Evolutionary conservation across 2,797 vertebrate genomes (phyloP).

Genomic region (Etheostoma perlongum): DNA sequence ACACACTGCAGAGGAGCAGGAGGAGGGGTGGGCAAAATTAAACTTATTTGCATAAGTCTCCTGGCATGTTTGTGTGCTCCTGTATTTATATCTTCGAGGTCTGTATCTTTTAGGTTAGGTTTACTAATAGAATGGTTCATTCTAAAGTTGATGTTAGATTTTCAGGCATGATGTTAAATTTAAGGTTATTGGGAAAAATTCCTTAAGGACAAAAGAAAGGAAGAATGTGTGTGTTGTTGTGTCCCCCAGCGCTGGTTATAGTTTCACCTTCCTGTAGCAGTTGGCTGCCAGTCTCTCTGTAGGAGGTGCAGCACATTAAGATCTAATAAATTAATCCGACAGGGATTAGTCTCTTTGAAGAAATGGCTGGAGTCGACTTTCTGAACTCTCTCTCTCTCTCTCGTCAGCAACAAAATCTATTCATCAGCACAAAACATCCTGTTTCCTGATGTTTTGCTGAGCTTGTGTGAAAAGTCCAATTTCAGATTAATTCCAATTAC

Average conservation of each 20-base stretch:
- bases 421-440: constrained; percentile 62
- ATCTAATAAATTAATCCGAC: constrained; percentile 68
- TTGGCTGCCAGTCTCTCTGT: constrained; percentile 58
- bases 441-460: constrained; percentile 54
- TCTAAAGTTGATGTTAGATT: not conserved
- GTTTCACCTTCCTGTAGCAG: constrained; percentile 49
- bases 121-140: not conserved
- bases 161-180: constrained; percentile 2
- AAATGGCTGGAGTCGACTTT: constrained; percentile 53
- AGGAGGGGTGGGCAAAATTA: not conserved
- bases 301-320: constrained; percentile 67
- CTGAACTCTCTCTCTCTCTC: constrained; percentile 31
- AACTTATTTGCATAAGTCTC: constrained; percentile 18
- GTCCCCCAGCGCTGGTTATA: constrained; percentile 37
- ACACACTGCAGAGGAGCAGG: constrained; percentile 68
- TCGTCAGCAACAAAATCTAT: constrained; percentile 45
- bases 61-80: not conserved
- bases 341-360: constrained; percentile 71
- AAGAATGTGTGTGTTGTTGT: constrained; percentile 28
- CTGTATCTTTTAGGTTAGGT: not conserved
- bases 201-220: constrained; percentile 13
- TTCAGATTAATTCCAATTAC: constrained; percentile 22
- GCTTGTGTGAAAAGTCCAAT: constrained; percentile 24
- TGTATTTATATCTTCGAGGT: not conserved
- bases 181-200: not conserved